Evolutionary conservation across 1,140 invertebrate genomes (phyloP).

Genomic region (Oryctes rhinoceros): DNA sequence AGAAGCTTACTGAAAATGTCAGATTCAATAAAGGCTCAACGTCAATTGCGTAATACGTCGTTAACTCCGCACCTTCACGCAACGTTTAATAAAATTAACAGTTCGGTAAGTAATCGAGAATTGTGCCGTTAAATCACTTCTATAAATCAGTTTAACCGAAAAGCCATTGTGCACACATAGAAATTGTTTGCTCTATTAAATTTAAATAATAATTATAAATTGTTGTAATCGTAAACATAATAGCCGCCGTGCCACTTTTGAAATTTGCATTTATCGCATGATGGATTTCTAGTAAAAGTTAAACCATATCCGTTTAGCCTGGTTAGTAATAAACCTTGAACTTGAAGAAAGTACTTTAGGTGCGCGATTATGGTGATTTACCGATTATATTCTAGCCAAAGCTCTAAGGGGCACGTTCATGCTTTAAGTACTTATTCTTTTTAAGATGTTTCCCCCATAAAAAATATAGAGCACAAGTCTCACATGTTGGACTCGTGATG

Average conservation of each 20-base stretch:
- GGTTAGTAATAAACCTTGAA: constrained; percentile 14
- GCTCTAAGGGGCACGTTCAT: not conserved
- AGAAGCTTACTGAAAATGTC: too few relatives aligned
- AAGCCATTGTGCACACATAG: not conserved
- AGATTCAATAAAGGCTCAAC: too few relatives aligned
- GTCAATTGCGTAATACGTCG: too few relatives aligned
- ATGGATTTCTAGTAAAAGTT: constrained; percentile 18
- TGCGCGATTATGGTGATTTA: not conserved
- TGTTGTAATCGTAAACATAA: not conserved
- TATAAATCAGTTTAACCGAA: too few relatives aligned
- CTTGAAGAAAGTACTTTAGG: not conserved
- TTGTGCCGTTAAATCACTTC: too few relatives aligned
- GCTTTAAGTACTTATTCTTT: not conserved
- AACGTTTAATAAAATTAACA: too few relatives aligned
- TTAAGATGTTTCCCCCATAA: not conserved
- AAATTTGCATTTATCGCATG: not conserved
- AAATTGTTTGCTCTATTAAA: constrained; percentile 15
- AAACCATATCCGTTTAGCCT: constrained; percentile 20
- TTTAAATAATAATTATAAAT: constrained; percentile 14
- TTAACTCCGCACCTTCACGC: too few relatives aligned
- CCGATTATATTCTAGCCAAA: not conserved
- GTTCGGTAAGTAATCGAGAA: too few relatives aligned
- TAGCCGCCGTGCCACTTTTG: not conserved
- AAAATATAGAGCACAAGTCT: too few relatives aligned
- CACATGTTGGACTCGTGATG: too few relatives aligned